phyloP scores from a whole-genome alignment of 2,888 invertebrate genomes.

The Panzeria rudis region DNA sequence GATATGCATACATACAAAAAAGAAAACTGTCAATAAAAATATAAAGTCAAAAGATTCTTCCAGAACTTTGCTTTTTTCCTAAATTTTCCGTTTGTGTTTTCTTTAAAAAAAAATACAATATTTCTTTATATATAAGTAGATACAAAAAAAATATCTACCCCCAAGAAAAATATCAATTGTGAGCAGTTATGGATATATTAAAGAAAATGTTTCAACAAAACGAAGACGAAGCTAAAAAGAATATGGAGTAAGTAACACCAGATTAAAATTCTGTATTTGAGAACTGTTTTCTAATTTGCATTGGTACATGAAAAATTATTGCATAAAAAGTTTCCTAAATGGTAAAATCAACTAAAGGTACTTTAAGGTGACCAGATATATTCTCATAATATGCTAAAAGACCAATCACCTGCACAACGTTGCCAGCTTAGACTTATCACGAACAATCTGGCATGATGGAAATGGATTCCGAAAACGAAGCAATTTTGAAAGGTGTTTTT shows the following conservation, averaged over 20 bases:
- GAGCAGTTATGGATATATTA: constrained; percentile 77
- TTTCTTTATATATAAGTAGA: background rate
- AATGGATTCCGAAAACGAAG: no score
- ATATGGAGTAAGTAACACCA: constrained; percentile 76
- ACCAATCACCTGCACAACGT: background rate
- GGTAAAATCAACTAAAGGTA: constrained; percentile 19
- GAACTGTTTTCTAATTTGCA: background rate
- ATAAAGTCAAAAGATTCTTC: constrained; percentile 19
- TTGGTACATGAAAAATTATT: constrained; percentile 34
- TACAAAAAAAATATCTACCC: constrained; percentile 35
- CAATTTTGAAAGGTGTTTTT: no score
- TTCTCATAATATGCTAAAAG: background rate
- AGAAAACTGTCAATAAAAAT: background rate
- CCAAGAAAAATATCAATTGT: constrained; percentile 52
- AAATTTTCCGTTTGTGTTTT: constrained; percentile 59
- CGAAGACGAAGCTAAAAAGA: constrained; percentile 73
- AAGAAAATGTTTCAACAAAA: constrained; percentile 80
- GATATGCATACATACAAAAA: constrained; percentile 1
- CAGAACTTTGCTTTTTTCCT: constrained; percentile 45
- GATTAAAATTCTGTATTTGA: constrained; percentile 12
- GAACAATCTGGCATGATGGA: no score
- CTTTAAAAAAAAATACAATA: constrained; percentile 13
- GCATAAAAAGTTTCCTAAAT: constrained; percentile 40
- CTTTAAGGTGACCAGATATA: constrained; percentile 47
- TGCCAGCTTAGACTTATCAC: background rate